Evolutionary conservation across 2,113 vertebrate genomes (phyloP), one percentile per base, ranked within the genome.

Genomic region (Hypocryptadius cinnamomeus): DNA sequence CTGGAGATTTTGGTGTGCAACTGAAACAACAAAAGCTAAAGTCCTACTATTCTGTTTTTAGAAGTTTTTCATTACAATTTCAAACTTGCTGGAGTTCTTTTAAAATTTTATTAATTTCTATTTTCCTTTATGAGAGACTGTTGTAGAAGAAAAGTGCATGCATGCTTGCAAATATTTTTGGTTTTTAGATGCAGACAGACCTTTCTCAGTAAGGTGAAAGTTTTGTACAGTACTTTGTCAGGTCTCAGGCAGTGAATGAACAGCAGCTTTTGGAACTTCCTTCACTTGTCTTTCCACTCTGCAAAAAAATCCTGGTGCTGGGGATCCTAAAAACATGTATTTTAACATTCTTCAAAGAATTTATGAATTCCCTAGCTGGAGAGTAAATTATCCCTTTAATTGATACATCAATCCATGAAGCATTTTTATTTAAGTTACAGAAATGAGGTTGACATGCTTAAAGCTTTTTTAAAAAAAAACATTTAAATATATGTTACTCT

Each of bases 181-280:
- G 3, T 9, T 73, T 69, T n/a, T 37, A 73, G 39, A 64, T 16
- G 37, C 15, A 53, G 10, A 35, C 12, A 77, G 7, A 42, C 9
- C 33, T 51, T 30, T 54, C 10, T 50, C 13, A 45, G 33, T 33
- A 70, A 57, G 25, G 11, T 15, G 3, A 11, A 39, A 44, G 13
- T 20, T 74, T 48, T 5, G 10, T 51, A 76, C 82, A 64, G 59
- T 96, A 98, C 98, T 97, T 99, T 98, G 96, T 99, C 99, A 64
- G 98, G 98, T 91, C 99, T 97, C 64, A 98, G 93, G 95, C 98
- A 98, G 39, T 0, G 1, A 44, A 31, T 98, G 97, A 90, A 99
- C 97, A 70, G 97, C 98, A 99, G 98, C 90, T 96, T 98, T 92
- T 99, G 98, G 89, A 99, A 98, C 9, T 97, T 94, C 40, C 89